Percentiles rank a stretch among this genome's conserved stretches.
phyloP scores from a whole-genome alignment of 1,140 invertebrate genomes.

The Phocides pigmalion region DNA sequence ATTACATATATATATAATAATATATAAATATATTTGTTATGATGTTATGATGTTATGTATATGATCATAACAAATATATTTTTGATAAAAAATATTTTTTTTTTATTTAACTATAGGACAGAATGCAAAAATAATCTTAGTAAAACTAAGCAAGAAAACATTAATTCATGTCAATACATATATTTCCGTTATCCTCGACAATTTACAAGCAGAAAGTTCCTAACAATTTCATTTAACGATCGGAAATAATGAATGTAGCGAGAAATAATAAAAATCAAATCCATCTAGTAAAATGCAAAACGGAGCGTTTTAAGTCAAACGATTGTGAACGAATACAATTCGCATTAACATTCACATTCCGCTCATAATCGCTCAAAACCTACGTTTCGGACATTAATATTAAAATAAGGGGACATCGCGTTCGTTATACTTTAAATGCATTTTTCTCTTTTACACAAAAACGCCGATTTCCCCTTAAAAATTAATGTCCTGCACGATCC shows the following conservation, averaged over 20 bases:
- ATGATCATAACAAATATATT: too few species aligned
- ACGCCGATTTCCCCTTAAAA: constrained; percentile 78
- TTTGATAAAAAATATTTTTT: too few species aligned
- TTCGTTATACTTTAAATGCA: constrained; percentile 77
- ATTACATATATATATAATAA: too few species aligned
- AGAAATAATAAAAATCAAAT: constrained; percentile 56
- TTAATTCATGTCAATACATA: constrained; percentile 21
- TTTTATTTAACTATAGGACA: too few species aligned
- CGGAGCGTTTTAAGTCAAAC: constrained; percentile 13
- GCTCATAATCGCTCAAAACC: constrained; percentile 33
- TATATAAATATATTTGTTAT: too few species aligned
- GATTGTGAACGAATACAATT: constrained; percentile 44
- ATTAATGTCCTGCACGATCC: constrained; percentile 73
- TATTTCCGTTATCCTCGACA: constrained; percentile 13
- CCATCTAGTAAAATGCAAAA: constrained; percentile 45
- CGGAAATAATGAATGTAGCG: constrained; percentile 43
- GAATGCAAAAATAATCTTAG: too few species aligned
- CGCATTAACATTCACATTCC: constrained; percentile 9
- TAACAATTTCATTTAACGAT: constrained; percentile 37
- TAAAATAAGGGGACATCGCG: constrained; percentile 70
- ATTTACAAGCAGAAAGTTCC: constrained; percentile 20
- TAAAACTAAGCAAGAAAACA: too few species aligned
- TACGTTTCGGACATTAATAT: constrained; percentile 61
- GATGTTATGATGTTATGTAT: too few species aligned
- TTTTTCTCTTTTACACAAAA: constrained; percentile 75